A percentile compares a stretch with the other conserved stretches of the same genome.
Evolutionary conservation across 2,113 vertebrate species (phyloP).

Genomic region (Steatornis caripensis): DNA sequence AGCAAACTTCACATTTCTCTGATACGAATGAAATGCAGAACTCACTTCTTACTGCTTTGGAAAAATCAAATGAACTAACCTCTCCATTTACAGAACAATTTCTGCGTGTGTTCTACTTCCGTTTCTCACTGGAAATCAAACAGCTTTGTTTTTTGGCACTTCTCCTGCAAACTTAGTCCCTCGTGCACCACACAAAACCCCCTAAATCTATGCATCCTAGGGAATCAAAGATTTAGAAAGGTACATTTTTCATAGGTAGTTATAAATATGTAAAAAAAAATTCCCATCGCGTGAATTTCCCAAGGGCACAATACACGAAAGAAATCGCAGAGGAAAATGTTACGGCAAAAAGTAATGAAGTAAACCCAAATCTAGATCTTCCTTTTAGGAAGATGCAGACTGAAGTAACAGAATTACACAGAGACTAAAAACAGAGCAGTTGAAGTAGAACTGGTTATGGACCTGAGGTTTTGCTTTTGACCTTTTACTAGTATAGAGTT

Average conservation of each 20-base stretch:
- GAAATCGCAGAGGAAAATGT: neutral
- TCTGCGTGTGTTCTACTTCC: neutral
- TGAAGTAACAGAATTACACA: neutral
- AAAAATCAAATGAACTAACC: neutral
- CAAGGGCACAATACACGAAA: neutral
- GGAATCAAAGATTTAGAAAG: neutral
- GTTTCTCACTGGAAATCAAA: neutral
- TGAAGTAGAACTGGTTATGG: neutral
- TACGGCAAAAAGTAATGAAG: neutral
- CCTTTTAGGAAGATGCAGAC: neutral
- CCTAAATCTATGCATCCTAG: neutral
- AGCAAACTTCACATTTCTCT: conserved; percentile 15
- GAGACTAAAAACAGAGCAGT: neutral
- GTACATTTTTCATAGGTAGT: neutral
- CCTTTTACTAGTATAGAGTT: neutral
- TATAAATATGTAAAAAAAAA: neutral
- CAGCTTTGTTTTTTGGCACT: neutral
- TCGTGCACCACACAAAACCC: neutral
- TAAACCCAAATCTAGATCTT: neutral
- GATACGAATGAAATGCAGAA: neutral
- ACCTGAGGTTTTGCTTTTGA: neutral
- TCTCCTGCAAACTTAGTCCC: neutral
- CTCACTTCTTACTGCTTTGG: neutral
- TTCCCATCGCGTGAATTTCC: neutral
- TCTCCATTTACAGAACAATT: neutral